phyloP scores from a whole-genome alignment of 2,113 vertebrate genomes.

The Neofelis nebulosa region DNA sequence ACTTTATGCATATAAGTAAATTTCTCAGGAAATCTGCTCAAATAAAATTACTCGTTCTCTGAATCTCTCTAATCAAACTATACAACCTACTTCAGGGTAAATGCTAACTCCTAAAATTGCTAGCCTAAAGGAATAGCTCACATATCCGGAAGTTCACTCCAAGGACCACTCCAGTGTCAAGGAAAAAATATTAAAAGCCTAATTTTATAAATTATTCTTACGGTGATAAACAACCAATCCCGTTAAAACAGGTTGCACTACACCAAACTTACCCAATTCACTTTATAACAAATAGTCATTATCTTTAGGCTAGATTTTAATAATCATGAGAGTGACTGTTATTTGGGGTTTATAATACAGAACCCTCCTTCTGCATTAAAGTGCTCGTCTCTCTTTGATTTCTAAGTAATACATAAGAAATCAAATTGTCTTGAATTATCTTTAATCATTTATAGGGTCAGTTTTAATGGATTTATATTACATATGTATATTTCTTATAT shows the following conservation, averaged over 20 bases:
- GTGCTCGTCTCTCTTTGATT: conserved; percentile 12
- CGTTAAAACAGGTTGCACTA: conserved; percentile 6
- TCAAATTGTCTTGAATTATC: conserved; percentile 41
- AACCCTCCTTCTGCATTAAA: conserved; percentile 30
- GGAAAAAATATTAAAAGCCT: conserved; percentile 41
- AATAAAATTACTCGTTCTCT: background rate
- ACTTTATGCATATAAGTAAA: conserved; percentile 38
- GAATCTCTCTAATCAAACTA: conserved; percentile 42
- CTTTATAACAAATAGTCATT: background rate
- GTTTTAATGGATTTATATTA: conserved; percentile 13
- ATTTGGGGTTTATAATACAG: conserved; percentile 9
- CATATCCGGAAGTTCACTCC: background rate
- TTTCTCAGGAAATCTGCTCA: conserved; percentile 37
- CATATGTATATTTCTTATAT: background rate
- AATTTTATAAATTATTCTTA: conserved; percentile 28
- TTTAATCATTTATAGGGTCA: background rate
- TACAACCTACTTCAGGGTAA: background rate
- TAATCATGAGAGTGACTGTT: background rate
- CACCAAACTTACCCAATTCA: background rate
- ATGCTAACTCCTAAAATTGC: background rate
- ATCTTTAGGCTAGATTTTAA: background rate
- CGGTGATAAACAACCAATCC: background rate
- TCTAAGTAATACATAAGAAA: conserved; percentile 47
- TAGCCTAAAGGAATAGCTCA: conserved; percentile 2
- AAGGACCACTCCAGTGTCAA: background rate